Evolutionary conservation across 30 jellyfish, hydroid and myxozoan species (phyloP).

Genomic region (Turritopsis rubra): DNA sequence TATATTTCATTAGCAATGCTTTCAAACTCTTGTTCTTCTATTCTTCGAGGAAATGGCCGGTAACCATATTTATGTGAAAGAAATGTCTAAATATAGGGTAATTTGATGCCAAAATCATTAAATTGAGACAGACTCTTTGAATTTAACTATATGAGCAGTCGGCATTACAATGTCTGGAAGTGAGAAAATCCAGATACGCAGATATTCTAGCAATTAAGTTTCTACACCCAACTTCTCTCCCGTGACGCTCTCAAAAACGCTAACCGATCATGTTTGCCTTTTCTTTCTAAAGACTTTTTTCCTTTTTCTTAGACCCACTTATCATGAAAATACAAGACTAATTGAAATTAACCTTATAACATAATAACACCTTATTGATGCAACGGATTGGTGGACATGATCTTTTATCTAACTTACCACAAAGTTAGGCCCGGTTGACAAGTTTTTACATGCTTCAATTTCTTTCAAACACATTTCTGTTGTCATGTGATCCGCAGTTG

Average conservation of each 20-base stretch:
- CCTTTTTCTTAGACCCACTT: too few species aligned
- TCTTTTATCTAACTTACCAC: slow-evolving; percentile 56
- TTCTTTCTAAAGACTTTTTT: too few species aligned
- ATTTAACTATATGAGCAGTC: too few species aligned
- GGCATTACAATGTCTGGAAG: too few species aligned
- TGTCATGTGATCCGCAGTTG: slow-evolving; percentile 91
- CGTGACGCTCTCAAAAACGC: too few species aligned
- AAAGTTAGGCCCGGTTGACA: slow-evolving; percentile 82
- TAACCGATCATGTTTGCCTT: too few species aligned
- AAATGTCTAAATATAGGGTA: slow-evolving; percentile 25
- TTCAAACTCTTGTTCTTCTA: slow-evolving; percentile 50
- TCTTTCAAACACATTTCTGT: slow-evolving; percentile 77
- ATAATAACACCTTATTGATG: not conserved
- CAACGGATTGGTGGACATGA: not conserved
- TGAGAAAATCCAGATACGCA: too few species aligned
- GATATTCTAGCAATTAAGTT: too few species aligned
- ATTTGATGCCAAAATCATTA: not conserved
- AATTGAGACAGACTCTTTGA: not conserved
- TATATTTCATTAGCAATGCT: slow-evolving; percentile 23
- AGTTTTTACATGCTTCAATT: slow-evolving; percentile 51
- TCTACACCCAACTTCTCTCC: too few species aligned
- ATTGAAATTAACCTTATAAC: too few species aligned
- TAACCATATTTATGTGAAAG: slow-evolving; percentile 83
- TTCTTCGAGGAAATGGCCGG: slow-evolving; percentile 85
- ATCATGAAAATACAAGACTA: too few species aligned